Percentiles rank a stretch among this genome's conserved stretches.
phyloP scores from a whole-genome alignment of 1,140 invertebrate genomes.

The Branchinecta lindahli region DNA sequence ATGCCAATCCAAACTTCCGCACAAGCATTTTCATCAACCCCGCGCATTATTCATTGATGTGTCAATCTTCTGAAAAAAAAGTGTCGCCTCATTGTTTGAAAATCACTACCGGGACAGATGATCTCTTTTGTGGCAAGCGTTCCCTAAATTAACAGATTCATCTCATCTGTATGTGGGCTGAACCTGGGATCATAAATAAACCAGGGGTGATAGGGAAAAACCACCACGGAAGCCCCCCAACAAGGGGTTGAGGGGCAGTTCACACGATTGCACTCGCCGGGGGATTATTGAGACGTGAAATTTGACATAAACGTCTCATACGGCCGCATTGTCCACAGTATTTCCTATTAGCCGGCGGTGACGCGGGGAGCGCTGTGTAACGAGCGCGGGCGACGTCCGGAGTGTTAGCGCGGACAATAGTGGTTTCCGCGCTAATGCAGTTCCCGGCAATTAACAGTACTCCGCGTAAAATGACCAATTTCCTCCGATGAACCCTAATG shows the following conservation, averaged over 20 bases:
- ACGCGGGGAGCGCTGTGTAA: background rate
- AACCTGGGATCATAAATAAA: background rate
- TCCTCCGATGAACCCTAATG: background rate
- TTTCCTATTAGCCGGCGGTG: background rate
- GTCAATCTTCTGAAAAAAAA: too few relatives aligned
- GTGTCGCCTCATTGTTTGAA: too few relatives aligned
- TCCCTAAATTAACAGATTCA: background rate
- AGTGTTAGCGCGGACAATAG: too few relatives aligned
- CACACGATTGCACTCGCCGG: slow-evolving; percentile 5
- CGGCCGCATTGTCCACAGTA: background rate
- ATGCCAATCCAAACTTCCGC: too few relatives aligned
- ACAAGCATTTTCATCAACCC: too few relatives aligned
- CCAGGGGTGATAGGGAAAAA: slow-evolving; percentile 2
- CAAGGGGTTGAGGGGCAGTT: background rate
- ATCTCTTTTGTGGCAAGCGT: too few relatives aligned
- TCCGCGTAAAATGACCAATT: slow-evolving; percentile 4
- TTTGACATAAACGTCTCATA: background rate
- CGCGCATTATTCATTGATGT: too few relatives aligned
- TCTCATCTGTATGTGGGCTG: background rate
- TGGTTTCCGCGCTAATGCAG: background rate
- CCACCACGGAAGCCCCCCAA: background rate
- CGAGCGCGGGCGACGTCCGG: too few relatives aligned
- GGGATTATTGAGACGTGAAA: slow-evolving; percentile 10
- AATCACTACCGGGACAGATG: too few relatives aligned
- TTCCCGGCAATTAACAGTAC: background rate